Conservation (phyloP, 2,797 vertebrate genomes). For the Hafferia zeledoni region DNA sequence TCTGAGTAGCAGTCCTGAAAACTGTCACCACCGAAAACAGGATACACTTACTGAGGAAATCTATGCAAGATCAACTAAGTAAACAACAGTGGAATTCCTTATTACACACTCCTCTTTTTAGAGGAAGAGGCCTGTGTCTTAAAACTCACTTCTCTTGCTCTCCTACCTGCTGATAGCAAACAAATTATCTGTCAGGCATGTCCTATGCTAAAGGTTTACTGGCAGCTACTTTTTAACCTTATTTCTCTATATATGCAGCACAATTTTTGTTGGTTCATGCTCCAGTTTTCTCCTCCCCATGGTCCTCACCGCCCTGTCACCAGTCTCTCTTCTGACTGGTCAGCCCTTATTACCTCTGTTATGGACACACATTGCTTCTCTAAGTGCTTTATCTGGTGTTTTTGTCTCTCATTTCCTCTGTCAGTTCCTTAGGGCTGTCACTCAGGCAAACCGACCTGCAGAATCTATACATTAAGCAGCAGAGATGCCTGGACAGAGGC, state of each 20-base stretch:
- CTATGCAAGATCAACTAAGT: background rate
- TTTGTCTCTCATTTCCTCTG: background rate
- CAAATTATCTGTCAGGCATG: background rate
- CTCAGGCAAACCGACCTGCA: background rate
- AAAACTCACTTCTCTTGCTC: background rate
- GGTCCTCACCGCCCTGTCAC: background rate
- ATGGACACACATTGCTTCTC: background rate
- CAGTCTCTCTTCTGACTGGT: background rate
- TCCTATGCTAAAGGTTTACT: background rate
- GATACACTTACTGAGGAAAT: background rate
- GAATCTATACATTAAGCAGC: background rate
- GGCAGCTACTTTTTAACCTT: background rate
- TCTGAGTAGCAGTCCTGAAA: background rate
- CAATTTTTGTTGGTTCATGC: background rate
- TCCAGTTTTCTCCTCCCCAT: background rate
- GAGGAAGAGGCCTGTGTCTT: background rate
- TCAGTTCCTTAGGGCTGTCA: background rate
- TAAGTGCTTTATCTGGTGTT: background rate
- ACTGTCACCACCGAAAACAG: background rate
- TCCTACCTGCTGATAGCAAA: background rate
- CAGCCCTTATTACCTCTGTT: background rate
- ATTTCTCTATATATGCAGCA: background rate
- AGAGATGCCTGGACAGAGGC: background rate
- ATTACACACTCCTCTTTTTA: background rate
- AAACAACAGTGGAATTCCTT: background rate